Evolutionary conservation across 2,888 invertebrate species (phyloP).

Genomic region (Galerucella nymphaeae): DNA sequence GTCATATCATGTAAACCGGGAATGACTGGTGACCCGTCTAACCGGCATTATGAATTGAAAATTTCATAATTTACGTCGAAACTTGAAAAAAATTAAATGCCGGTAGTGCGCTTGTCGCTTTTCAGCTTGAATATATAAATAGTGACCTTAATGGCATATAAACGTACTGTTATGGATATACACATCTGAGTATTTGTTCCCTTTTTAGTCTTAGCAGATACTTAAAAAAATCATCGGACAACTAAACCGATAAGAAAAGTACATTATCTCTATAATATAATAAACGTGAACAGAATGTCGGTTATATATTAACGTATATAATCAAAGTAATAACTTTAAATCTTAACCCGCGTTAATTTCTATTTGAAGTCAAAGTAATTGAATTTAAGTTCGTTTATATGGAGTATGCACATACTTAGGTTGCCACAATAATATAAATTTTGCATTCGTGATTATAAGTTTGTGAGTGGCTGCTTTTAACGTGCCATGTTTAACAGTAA

Average conservation of each 20-base stretch:
- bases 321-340: conserved; percentile 58
- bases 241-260: conserved; percentile 32
- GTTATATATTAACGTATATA: conserved; percentile 51
- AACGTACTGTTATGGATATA: conserved; percentile 12
- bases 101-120: no score
- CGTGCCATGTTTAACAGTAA: conserved; percentile 59
- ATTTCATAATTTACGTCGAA: no score
- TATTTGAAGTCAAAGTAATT: conserved; percentile 58
- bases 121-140: not conserved
- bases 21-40: not conserved
- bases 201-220: conserved; percentile 22
- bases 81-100: no score
- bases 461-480: conserved; percentile 57
- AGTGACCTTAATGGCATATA: not conserved
- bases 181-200: conserved; percentile 23
- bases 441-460: conserved; percentile 56
- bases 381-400: conserved; percentile 59
- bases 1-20: no score
- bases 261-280: conserved; percentile 47
- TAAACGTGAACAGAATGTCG: conserved; percentile 46
- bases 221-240: conserved; percentile 30
- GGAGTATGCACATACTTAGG: conserved; percentile 55
- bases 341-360: conserved; percentile 58
- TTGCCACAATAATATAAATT: conserved; percentile 55
- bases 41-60: no score